phyloP scores from a whole-genome alignment of 2,888 invertebrate genomes.

The Phorcus lineatus region DNA sequence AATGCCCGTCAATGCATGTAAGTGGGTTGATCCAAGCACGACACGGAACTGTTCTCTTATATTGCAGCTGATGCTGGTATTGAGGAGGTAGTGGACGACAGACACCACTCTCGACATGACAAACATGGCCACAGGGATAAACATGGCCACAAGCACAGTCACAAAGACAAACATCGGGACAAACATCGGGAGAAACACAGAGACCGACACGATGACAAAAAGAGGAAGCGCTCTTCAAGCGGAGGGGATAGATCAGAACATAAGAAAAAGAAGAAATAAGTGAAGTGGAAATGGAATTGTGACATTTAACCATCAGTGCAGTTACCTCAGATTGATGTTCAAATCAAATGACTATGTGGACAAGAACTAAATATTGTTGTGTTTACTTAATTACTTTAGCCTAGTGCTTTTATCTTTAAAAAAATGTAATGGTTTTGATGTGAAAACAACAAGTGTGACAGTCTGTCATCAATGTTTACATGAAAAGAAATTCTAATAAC shows the following conservation, averaged over 20 bases:
- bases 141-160: not conserved
- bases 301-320: not conserved
- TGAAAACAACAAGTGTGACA: too few species aligned
- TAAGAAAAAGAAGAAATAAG: slow-evolving; percentile 51
- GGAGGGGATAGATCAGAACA: slow-evolving; percentile 44
- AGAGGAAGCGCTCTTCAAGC: slow-evolving; percentile 47
- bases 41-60: not conserved
- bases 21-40: not conserved
- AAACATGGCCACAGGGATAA: slow-evolving; percentile 25
- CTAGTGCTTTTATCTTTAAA: too few species aligned
- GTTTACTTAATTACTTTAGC: too few species aligned
- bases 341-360: too few species aligned
- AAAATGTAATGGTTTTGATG: too few species aligned
- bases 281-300: not conserved
- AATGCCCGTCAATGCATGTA: too few species aligned
- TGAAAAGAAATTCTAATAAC: not conserved
- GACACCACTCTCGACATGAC: too few species aligned
- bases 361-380: too few species aligned
- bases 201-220: slow-evolving; percentile 31
- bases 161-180: not conserved
- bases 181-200: not conserved
- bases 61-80: slow-evolving; percentile 57
- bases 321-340: too few species aligned
- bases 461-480: not conserved
- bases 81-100: slow-evolving; percentile 44